A percentile compares a stretch with the other conserved stretches of the same genome.
phyloP scores from a whole-genome alignment of 2,113 vertebrate species.

The Scytalopus superciliaris region DNA sequence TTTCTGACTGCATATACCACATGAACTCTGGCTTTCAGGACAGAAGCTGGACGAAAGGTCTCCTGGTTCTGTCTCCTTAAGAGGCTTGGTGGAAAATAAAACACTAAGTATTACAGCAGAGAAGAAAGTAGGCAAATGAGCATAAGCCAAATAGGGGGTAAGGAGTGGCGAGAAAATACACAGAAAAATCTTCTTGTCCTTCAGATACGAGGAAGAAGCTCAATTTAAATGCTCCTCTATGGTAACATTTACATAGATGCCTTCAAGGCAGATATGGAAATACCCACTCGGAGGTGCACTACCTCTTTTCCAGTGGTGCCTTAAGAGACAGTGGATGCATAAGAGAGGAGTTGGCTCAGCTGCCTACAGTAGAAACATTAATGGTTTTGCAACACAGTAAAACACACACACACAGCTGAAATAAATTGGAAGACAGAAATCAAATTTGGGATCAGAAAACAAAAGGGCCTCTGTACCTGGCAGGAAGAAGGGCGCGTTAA shows the following conservation, averaged over 20 bases:
- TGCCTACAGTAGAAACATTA: neutral
- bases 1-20: neutral
- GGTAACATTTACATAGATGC: neutral
- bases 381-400: neutral
- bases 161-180: neutral
- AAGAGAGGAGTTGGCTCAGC: neutral
- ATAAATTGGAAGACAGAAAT: neutral
- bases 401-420: neutral
- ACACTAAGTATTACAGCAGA: neutral
- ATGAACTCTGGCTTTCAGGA: neutral
- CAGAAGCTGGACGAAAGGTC: neutral
- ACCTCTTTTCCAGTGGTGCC: neutral
- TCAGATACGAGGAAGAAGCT: neutral
- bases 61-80: neutral
- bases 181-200: neutral
- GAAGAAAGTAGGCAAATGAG: neutral
- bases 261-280: neutral
- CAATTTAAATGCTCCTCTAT: neutral
- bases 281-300: neutral
- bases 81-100: neutral
- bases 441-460: neutral
- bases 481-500: neutral
- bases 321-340: neutral
- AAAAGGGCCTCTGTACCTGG: neutral
- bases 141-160: neutral